Base-by-base conservation (phyloP, 2,113 vertebrate species). In the Jacana jacana region DNA sequence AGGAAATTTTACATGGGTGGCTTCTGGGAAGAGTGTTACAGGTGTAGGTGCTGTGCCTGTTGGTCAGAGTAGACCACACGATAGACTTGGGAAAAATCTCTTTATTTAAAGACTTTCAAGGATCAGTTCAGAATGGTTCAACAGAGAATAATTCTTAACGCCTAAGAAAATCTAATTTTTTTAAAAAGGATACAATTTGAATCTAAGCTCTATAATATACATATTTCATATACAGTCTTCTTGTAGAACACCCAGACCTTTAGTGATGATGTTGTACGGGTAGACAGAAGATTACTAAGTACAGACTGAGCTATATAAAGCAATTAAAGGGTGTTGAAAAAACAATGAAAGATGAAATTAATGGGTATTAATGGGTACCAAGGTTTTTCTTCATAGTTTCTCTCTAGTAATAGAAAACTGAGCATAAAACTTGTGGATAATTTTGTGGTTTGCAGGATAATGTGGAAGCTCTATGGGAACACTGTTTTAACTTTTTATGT, bases 391-490 rank as follows among this genome's bases (percentile, higher is more conserved):
- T 79, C 1, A 0, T 92, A 10, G 7, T 81, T 89, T 90, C 14
- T 48, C 9, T 73, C 52, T 49, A 46, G 17, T 63, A 33, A 22
- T 63, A 31, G 40, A 75, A 88, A 75, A 6, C 9, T 51, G 7
- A 57, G 15, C 13, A 27, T 60, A 73, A 85, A 42, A 17, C 24
- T 28, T 77, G 15, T 27, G 30, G 31, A 19, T 68, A 48, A 28
- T 61, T 40, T 44, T 65, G 18, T 24, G 17, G 5, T 77, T 61
- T 77, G 33, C 22, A 68, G n/a, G 39, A 39, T 60, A 7, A 17
- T 0, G 1, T 65, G 24, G 11, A 69, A 86, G 25, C 48, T 86
- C 11, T 86, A 2, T 1, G 2, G 51, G 31, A 8, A 20, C 2
- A 39, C 11, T 39, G 63, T 44, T 84, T 80, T 9, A 48, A 49